Percentiles rank a stretch among this genome's conserved stretches.
phyloP scores from a whole-genome alignment of 2,888 invertebrate genomes.

The Xylocampa areola region DNA sequence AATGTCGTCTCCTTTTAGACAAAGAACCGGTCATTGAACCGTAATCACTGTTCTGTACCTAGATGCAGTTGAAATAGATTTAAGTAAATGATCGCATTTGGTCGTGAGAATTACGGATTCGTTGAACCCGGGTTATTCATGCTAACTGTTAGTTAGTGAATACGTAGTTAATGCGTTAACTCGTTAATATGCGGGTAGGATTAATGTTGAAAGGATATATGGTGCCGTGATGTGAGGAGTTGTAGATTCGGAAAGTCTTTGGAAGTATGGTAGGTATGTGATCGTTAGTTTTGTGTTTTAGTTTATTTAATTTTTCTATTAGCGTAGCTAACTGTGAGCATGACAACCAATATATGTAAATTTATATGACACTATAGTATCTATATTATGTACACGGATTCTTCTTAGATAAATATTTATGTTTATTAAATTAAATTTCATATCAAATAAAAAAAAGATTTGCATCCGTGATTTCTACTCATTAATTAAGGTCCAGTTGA shows the following conservation, averaged over 20 bases:
- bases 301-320: no score
- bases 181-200: conserved; percentile 5
- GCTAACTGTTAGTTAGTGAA: conserved; percentile 19
- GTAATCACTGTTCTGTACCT: conserved; percentile 17
- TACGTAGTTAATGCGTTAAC: conserved; percentile 20
- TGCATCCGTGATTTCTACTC: no score
- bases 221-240: not conserved
- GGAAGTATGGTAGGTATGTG: not conserved
- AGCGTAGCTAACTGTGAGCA: no score
- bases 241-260: not conserved
- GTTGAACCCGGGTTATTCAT: conserved; percentile 32
- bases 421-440: no score
- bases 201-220: conserved; percentile 12
- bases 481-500: no score
- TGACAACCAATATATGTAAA: no score
- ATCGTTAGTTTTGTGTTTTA: no score
- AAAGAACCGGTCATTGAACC: conserved; percentile 14
- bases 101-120: conserved; percentile 40
- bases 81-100: conserved; percentile 31
- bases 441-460: no score
- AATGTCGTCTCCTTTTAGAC: not conserved
- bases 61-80: conserved; percentile 28
- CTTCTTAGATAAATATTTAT: no score
- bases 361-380: no score
- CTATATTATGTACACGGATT: no score